Evolutionary conservation across 2,797 vertebrate genomes (phyloP), one percentile per base, ranked within the genome.

Genomic region (Harpagifer antarcticus): DNA sequence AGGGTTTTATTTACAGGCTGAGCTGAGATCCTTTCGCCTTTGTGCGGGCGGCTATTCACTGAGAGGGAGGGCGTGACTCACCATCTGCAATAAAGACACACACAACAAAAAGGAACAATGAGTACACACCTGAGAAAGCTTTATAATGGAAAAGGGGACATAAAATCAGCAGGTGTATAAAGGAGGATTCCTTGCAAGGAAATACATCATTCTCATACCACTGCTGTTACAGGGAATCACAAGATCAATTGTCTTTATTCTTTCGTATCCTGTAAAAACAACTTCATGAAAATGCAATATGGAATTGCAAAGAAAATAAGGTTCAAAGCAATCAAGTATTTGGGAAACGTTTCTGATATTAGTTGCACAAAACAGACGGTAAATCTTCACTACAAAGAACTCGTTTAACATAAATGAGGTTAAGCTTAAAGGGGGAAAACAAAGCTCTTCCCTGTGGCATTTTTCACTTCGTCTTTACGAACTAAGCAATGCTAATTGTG

Each of bases 21-120:
- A 87, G 85, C 87, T 72, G 89, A 87, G 85, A 87, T 82, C 86
- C 88, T 90, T 83, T 88, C 37, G 63, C 84, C 82, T 92, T 84
- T 87, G 65, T 83, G 31, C n/a, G 17, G 63, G 67, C 8, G 16
- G 49, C 79, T 90, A 82, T 91, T 95, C 93, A 94, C 68, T 1
- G 67, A 74, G 72, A 84, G 67, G 80, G 79, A 82, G 79, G 88
- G 57, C 73, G 78, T 87, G 85, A 87, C 82, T 88, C 85, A 85
- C 88, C 88, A 93, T 93, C 96, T 97, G 94, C 82, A 92, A 93
- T 55, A 60, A 83, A 81, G 54, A 89, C 59, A 89, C 59, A 78
- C 11, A 77, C 4, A 37, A 37, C 33, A 72, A 65, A 55, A 58
- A 59, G 23, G 52, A 45, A 65, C 54, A 81, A 74, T 78, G 82